Evolutionary conservation across 2,888 invertebrate species (phyloP).

Genomic region (Drosophila macrospina): DNA sequence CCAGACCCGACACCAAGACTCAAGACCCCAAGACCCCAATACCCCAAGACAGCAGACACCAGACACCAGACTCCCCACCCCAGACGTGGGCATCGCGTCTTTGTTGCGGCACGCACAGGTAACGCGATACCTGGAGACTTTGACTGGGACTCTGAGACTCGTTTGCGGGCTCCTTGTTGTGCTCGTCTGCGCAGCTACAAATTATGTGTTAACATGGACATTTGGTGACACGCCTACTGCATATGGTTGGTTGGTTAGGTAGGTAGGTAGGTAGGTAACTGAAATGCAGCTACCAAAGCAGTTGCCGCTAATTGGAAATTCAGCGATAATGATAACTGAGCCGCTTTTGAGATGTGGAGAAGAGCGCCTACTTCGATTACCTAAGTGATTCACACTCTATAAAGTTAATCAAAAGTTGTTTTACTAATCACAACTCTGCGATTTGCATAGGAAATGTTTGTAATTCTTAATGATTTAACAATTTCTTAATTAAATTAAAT

Average conservation of each 20-base stretch:
- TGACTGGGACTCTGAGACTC: slow-evolving; percentile 11
- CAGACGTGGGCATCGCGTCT: slow-evolving; percentile 7
- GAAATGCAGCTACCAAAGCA: slow-evolving; percentile 16
- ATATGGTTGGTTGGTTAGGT: not conserved
- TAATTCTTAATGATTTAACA: no score
- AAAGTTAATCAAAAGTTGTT: slow-evolving; percentile 19
- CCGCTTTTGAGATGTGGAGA: slow-evolving; percentile 8
- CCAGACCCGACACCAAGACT: slow-evolving; percentile 5
- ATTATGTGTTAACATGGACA: slow-evolving; percentile 75
- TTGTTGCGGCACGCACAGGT: slow-evolving; percentile 44
- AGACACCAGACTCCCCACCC: not conserved
- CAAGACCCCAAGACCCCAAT: not conserved
- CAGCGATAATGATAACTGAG: slow-evolving; percentile 70
- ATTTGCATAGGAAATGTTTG: no score
- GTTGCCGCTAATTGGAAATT: slow-evolving; percentile 61
- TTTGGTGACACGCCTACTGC: slow-evolving; percentile 65
- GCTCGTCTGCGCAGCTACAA: slow-evolving; percentile 60
- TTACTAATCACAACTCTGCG: no score
- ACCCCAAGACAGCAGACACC: not conserved
- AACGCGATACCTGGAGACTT: slow-evolving; percentile 64
- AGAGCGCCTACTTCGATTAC: not conserved
- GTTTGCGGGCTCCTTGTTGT: slow-evolving; percentile 25
- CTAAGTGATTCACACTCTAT: slow-evolving; percentile 17
- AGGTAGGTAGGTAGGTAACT: not conserved
- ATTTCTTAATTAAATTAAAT: no score